Base-by-base conservation (phyloP, 2,888 invertebrate species). In the Sylvicola cinctus region DNA sequence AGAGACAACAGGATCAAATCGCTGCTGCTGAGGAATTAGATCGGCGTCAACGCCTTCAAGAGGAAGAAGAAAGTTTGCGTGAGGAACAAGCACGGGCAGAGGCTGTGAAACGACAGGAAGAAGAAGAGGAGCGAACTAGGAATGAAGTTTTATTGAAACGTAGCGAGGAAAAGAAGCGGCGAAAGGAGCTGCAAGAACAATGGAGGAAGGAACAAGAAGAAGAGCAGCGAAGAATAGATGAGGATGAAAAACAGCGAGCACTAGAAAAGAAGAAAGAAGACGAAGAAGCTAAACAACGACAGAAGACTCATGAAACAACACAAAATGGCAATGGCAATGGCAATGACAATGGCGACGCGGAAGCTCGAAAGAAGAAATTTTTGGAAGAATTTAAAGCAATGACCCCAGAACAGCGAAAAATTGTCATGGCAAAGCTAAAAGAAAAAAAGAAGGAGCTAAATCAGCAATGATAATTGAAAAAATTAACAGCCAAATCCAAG, bases 321-420 rank as follows among this genome's bases (percentile, higher is more conserved):
- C 25, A 11, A 25, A 25, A 25, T 8, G 25, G n/a, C n/a, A n/a
- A n/a, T n/a, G n/a, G n/a, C n/a, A 20, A 12, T 23, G 6, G 31
- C 30, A 30, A 25, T 35, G 12, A 31, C 31, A 16, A 31, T 25
- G 23, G 12, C 27, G 8, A 35, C 16, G 15, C n/a, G 13, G 16
- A 35, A 35, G 16, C 27, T 31, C 5, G 27, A 31, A 25, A 32
- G 32, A 23, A 35, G 32, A 31, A n/a, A n/a, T n/a, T n/a, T n/a
- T n/a, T n/a, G n/a, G n/a, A n/a, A n/a, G n/a, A n/a, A n/a, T n/a
- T n/a, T n/a, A n/a, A n/a, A n/a, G n/a, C n/a, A n/a, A n/a, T n/a
- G n/a, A n/a, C n/a, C n/a, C n/a, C n/a, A n/a, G n/a, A n/a, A n/a
- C n/a, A n/a, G n/a, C n/a, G n/a, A n/a, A n/a, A n/a, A n/a, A n/a